Conservation (phyloP, 2,113 vertebrate species). For the Odobenus rosmarus region DNA sequence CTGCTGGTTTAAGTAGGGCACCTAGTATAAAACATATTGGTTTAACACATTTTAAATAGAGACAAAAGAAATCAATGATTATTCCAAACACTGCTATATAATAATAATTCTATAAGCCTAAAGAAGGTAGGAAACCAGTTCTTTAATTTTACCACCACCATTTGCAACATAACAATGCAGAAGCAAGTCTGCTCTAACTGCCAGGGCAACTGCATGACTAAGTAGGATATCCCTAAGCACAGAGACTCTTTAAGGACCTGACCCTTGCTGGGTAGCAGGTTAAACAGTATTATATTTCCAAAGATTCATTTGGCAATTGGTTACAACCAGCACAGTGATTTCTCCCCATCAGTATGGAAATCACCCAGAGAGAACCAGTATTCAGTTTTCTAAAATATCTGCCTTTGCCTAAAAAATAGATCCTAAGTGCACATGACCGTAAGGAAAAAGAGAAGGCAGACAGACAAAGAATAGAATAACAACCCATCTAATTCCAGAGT, state of each 20-base stretch:
- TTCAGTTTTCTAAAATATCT: slow-evolving; percentile 55
- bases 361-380: slow-evolving; percentile 11
- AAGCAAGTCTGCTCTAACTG: background rate
- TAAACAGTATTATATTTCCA: background rate
- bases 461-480: slow-evolving; percentile 10
- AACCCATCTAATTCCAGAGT: background rate
- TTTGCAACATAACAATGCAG: background rate
- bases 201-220: background rate
- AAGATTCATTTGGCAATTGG: slow-evolving; percentile 14
- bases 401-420: slow-evolving; percentile 31
- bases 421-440: background rate
- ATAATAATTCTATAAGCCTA: background rate
- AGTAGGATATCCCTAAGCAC: background rate
- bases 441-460: slow-evolving; percentile 23
- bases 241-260: background rate
- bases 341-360: background rate
- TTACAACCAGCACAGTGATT: slow-evolving; percentile 4
- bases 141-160: slow-evolving; percentile 25
- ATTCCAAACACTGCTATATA: background rate
- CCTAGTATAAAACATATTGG: background rate
- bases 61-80: slow-evolving; percentile 27
- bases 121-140: background rate
- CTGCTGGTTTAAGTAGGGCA: background rate
- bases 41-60: slow-evolving; percentile 43
- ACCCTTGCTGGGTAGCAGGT: background rate